Evolutionary conservation across 2,888 invertebrate species (phyloP), one percentile per base, ranked within the genome.

Genomic region (Bedellia somnulentella): DNA sequence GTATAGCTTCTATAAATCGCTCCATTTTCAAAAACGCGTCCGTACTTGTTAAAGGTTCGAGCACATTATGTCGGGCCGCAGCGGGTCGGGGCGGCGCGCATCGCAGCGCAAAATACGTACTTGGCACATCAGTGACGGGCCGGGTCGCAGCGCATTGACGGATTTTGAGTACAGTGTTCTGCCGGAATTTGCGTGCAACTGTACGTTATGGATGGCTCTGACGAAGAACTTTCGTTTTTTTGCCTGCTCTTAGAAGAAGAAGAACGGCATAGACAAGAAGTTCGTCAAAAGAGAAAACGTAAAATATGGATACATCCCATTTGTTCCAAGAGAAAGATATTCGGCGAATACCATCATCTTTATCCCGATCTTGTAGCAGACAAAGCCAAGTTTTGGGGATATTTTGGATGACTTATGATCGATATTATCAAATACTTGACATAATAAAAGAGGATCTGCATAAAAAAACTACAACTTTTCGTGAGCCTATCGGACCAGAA

Each of bases 1-100:
- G 37, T 34, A 39, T 37, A 23, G 31, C 30, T 35, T 39, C 36
- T 31, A 39, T 39, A 34, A 39, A 36, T 33, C 37, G 32, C 36
- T 39, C 39, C n/a, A n/a, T n/a, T n/a, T n/a, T n/a, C n/a, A n/a
- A n/a, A n/a, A n/a, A n/a, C n/a, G n/a, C n/a, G n/a, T n/a, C n/a
- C n/a, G n/a, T n/a, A n/a, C n/a, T n/a, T n/a, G n/a, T n/a, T n/a
- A n/a, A n/a, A 23, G 23, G 23, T 23, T 23, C n/a, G 24, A 10
- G 24, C 24, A 24, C 24, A 24, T 24, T 24, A 5, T 24, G 24
- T 4, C 24, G 3, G 24, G 24, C 24, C 24, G 24, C 24, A 24
- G 24, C 24, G 24, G 8, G 3, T 2, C 24, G 24, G 24, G 5
- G 24, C 24, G 24, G 24, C 11, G 11, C 24, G 24, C 24, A 24